Evolutionary conservation across 2,888 invertebrate genomes (phyloP), one percentile per base, ranked within the genome.

Genomic region (Chrysina gloriosa): DNA sequence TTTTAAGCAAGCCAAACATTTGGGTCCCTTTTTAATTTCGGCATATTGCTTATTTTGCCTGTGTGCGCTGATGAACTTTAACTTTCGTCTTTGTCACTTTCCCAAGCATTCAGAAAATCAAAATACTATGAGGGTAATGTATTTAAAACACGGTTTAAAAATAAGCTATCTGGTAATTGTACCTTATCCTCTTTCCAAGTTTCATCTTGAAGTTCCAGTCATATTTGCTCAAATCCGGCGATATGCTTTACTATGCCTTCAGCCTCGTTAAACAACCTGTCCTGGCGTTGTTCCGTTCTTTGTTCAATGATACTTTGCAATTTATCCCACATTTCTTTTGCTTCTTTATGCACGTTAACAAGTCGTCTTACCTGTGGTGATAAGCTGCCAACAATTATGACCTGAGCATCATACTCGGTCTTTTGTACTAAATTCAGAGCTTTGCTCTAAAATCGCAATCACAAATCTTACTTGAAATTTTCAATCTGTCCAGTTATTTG

Each of bases 391-490:
- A 39, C 39, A n/a, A 39, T 39, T 39, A 39, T 11, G 14, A 14
- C 11, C 11, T 39, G 36, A n/a, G 36, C 36, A n/a, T 36, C 47
- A 21, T 47, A 19, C n/a, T 47, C 47, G 7, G 21, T 21, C 21
- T 47, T 47, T 23, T 21, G 47, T 47, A 23, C 47, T 47, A 23
- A 19, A 47, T 47, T 47, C 6, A 47, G 21, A 21, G 47, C 47
- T 21, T 21, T 47, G 21, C 21, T 47, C 6, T 47, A 47, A 3
- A 21, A 3, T 47, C 6, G 6, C 7, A 47, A 4, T 47, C 2
- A 47, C 47, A 47, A 47, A 21, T 47, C 47, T 47, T 14, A 54
- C 54, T 27, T 34, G 31, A 29, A 54, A 54, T 34, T 54, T 54
- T 29, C 29, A 54, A 54, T 54, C 34, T 16, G 31, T 54, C 31